These are phyloP conservation scores for Venturia canescens DNA, from an alignment of 1,140 invertebrate species.

Conservation along the genomic window DNA sequence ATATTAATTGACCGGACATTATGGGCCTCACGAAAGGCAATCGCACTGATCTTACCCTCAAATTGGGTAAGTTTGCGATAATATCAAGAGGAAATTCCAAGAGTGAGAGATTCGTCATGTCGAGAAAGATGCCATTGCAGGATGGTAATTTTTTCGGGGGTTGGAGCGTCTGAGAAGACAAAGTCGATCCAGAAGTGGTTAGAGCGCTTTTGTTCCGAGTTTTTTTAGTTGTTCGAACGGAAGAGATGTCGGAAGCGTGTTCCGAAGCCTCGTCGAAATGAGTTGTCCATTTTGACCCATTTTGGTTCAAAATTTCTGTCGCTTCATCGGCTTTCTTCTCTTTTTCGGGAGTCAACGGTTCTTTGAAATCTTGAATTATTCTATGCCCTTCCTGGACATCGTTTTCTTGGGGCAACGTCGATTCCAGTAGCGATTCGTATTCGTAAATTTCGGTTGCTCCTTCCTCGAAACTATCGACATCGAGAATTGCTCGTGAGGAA, in stretches of 20 bases:
- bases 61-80: slow-evolving; percentile 51
- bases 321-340: not conserved
- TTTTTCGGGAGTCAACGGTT: not conserved
- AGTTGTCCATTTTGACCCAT: not conserved
- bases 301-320: not conserved
- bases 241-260: slow-evolving; percentile 52
- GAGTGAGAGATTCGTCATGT: slow-evolving; percentile 57
- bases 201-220: not conserved
- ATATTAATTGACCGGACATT: too few species aligned
- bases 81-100: slow-evolving; percentile 59
- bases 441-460: slow-evolving; percentile 1
- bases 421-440: slow-evolving; percentile 2
- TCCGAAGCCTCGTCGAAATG: slow-evolving; percentile 50
- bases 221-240: slow-evolving; percentile 15
- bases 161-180: slow-evolving; percentile 14
- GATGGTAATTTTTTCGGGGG: slow-evolving; percentile 42
- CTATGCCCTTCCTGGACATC: slow-evolving; percentile 11
- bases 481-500: slow-evolving; percentile 28
- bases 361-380: not conserved
- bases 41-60: slow-evolving; percentile 62
- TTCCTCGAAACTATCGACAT: slow-evolving; percentile 28
- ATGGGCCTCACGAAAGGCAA: too few species aligned
- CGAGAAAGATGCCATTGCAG: slow-evolving; percentile 56
- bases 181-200: not conserved
- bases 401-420: not conserved